Percentiles rank a stretch among this genome's conserved stretches.
phyloP scores from a whole-genome alignment of 2,113 vertebrate genomes.

The Casuarius casuarius region DNA sequence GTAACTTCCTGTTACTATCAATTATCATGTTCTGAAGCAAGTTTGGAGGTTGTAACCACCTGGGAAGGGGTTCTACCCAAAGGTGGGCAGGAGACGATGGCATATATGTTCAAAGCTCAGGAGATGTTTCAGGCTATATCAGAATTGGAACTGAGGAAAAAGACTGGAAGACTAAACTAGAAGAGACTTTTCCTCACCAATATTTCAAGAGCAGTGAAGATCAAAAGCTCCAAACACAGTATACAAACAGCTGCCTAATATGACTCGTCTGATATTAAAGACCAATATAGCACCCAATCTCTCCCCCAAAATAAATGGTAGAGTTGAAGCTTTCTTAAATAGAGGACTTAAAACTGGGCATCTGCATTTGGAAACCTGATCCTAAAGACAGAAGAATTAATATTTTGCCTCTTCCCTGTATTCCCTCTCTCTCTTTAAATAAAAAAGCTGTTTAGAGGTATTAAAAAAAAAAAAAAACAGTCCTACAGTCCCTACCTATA shows the following conservation, averaged over 20 bases:
- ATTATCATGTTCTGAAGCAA: background rate
- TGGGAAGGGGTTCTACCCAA: background rate
- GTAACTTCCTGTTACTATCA: background rate
- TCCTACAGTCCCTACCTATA: background rate
- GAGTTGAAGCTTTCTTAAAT: background rate
- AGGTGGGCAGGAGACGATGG: background rate
- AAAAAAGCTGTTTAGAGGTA: background rate
- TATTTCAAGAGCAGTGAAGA: background rate
- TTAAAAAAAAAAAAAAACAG: background rate
- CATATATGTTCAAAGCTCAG: background rate
- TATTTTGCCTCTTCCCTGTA: background rate
- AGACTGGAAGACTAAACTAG: background rate
- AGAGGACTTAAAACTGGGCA: background rate
- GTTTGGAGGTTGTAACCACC: background rate
- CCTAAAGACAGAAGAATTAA: background rate
- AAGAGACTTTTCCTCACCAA: background rate
- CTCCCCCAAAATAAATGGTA: background rate
- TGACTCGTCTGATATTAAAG: slow-evolving; percentile 7
- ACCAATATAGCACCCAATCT: background rate
- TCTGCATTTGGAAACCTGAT: background rate
- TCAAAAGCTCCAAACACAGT: background rate
- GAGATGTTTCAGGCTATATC: background rate
- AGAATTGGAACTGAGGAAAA: background rate
- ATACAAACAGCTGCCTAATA: background rate
- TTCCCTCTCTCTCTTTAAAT: background rate